These are phyloP conservation scores for Myanophis thanlyinensis DNA, from an alignment of 2,113 vertebrate genomes.

Conservation along the genomic window DNA sequence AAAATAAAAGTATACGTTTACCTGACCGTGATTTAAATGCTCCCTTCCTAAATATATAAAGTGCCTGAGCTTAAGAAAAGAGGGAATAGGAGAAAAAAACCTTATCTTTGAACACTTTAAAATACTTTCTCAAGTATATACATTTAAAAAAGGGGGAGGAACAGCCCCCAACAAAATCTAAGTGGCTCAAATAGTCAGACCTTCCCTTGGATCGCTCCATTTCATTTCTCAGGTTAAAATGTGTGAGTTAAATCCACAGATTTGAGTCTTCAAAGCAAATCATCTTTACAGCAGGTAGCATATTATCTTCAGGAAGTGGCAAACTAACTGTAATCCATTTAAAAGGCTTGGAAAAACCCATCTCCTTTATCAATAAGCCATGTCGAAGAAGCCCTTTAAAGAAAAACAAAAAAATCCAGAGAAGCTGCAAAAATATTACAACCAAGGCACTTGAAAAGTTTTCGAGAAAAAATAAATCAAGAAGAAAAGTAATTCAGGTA, in stretches of 20 bases:
- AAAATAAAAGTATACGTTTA: slow-evolving; percentile 54
- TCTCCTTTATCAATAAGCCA: slow-evolving; percentile 69
- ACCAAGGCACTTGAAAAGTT: slow-evolving; percentile 65
- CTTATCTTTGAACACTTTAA: slow-evolving; percentile 34
- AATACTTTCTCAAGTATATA: background rate
- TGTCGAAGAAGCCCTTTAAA: slow-evolving; percentile 47
- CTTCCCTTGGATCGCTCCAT: slow-evolving; percentile 42
- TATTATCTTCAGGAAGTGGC: slow-evolving; percentile 59
- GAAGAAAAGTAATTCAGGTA: slow-evolving; percentile 35
- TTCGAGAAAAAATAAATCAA: slow-evolving; percentile 11
- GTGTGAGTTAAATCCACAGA: slow-evolving; percentile 56
- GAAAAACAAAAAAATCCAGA: slow-evolving; percentile 42
- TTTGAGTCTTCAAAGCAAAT: slow-evolving; percentile 60
- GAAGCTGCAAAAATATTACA: slow-evolving; percentile 31
- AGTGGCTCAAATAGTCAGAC: slow-evolving; percentile 50
- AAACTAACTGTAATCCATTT: slow-evolving; percentile 74
- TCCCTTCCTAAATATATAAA: slow-evolving; percentile 60
- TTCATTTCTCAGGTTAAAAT: slow-evolving; percentile 60
- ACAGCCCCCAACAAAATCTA: slow-evolving; percentile 32
- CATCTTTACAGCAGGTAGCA: slow-evolving; percentile 51
- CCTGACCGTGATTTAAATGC: slow-evolving; percentile 35
- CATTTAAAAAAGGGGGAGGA: background rate
- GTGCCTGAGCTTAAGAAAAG: slow-evolving; percentile 65
- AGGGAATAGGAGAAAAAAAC: background rate
- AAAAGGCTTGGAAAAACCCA: slow-evolving; percentile 65